Base-by-base conservation (phyloP, 2,888 invertebrate species). In the Andrena chrysosceles region DNA sequence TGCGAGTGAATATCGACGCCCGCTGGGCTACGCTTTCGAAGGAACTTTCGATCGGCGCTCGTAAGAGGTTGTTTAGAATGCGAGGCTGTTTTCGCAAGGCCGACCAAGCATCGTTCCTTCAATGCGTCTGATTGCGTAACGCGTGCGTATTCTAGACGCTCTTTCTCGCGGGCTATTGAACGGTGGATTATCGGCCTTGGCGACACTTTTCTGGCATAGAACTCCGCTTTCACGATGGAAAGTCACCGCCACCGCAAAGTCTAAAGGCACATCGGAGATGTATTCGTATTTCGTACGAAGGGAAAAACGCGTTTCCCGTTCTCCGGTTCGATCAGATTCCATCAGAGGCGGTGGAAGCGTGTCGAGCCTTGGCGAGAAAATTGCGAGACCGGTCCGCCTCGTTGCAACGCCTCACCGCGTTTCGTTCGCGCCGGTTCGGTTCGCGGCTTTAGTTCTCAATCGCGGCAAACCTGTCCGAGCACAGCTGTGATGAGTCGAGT, bases 41-140 rank as follows among this genome's bases (percentile, higher is more conserved):
- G 60, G 77, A 77, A 84, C 80, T 85, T 84, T 85, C 84, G 84
- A 82, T 82, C 72, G 84, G 84, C 77, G 80, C 80, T 82, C 66
- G 84, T 83, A 83, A 49, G 26, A 7, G 48, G 29, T 16, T 7
- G 35, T 83, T 80, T 80, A 76, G 62, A 77, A 74, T 81, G 76
- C 83, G 77, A 71, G 73, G 73, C 75, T 73, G 81, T 81, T 81
- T 85, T 83, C 75, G 76, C 86, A 85, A 86, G 85, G 86, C 76
- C 79, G 85, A 42, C 42, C 42, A 42, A 71, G 62, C 81, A 71
- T 85, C 75, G 81, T 84, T 70, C 64, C 75, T 80, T 76, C 76
- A 81, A 77, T 72, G 56, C 48, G 31, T 68, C 23, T 10, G 23
- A 16, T 68, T 68, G 33, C 54, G 68, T 52, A 68, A 68, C 68